Evolutionary conservation across 1,140 invertebrate genomes (phyloP).

Genomic region (Tenebrio molitor): DNA sequence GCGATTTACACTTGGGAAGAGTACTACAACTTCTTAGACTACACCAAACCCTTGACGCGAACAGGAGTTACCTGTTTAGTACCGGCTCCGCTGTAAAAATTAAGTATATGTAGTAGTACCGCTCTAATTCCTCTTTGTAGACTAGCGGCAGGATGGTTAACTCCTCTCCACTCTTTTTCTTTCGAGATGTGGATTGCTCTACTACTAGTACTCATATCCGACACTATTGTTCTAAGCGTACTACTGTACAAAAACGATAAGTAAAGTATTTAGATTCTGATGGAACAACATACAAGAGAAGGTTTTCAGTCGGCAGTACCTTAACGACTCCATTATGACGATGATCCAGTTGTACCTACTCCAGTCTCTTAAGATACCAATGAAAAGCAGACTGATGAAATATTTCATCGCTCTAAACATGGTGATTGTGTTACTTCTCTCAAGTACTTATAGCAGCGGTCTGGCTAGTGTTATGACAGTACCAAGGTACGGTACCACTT

Average conservation of each 20-base stretch:
- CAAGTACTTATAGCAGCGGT: conserved; percentile 68
- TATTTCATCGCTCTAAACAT: conserved; percentile 61
- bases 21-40: conserved; percentile 66
- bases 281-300: no score
- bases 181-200: conserved; percentile 54
- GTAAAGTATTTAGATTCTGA: background rate
- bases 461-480: conserved; percentile 70
- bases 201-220: conserved; percentile 44
- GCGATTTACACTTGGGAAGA: conserved; percentile 36
- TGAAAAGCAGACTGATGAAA: background rate
- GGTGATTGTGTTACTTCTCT: conserved; percentile 67
- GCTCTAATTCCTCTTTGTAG: no score
- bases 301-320: background rate
- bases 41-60: conserved; percentile 68
- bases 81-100: conserved; percentile 65
- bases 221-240: conserved; percentile 40
- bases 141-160: conserved; percentile 45
- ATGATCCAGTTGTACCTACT: background rate
- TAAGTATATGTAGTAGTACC: conserved; percentile 6
- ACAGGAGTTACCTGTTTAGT: conserved; percentile 71
- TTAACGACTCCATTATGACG: background rate
- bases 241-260: background rate
- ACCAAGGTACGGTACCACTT: conserved; percentile 67
- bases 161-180: conserved; percentile 51
- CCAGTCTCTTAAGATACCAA: background rate